Evolutionary conservation across 2,888 invertebrate species (phyloP).

Genomic region (Diplolepis rosae): DNA sequence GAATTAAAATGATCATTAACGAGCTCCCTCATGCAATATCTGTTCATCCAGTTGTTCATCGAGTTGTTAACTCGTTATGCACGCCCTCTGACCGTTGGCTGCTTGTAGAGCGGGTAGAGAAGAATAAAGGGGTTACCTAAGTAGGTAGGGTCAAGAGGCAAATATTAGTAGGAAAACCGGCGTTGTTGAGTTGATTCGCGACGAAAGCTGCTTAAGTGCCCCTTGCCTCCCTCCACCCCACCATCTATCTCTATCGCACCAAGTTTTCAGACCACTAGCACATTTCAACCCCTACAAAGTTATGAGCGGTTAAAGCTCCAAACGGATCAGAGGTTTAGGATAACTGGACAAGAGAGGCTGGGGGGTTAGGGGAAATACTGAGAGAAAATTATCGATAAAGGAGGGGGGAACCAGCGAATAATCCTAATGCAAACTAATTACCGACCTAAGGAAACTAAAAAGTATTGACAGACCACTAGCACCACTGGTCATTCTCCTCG

Average conservation of each 20-base stretch:
- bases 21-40: no score
- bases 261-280: slow-evolving; percentile 50
- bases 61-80: slow-evolving; percentile 25
- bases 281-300: slow-evolving; percentile 60
- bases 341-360: slow-evolving; percentile 31
- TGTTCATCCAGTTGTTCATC: no score
- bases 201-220: slow-evolving; percentile 72
- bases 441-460: slow-evolving; percentile 64
- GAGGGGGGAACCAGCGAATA: slow-evolving; percentile 49
- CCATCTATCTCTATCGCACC: slow-evolving; percentile 42
- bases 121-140: slow-evolving; percentile 42
- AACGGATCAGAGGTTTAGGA: slow-evolving; percentile 51
- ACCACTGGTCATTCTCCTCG: slow-evolving; percentile 53
- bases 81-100: neutral
- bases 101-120: neutral
- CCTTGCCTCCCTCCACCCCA: slow-evolving; percentile 50
- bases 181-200: slow-evolving; percentile 63
- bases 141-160: slow-evolving; percentile 69
- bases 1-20: no score
- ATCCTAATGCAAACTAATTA: slow-evolving; percentile 69
- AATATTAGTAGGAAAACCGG: slow-evolving; percentile 73
- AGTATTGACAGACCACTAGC: slow-evolving; percentile 63
- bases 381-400: neutral
- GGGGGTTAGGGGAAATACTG: slow-evolving; percentile 34
- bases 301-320: slow-evolving; percentile 60